Evolutionary conservation across 2,113 vertebrate genomes (phyloP), one percentile per base, ranked within the genome.

Genomic region (Psephotus haematonotus): DNA sequence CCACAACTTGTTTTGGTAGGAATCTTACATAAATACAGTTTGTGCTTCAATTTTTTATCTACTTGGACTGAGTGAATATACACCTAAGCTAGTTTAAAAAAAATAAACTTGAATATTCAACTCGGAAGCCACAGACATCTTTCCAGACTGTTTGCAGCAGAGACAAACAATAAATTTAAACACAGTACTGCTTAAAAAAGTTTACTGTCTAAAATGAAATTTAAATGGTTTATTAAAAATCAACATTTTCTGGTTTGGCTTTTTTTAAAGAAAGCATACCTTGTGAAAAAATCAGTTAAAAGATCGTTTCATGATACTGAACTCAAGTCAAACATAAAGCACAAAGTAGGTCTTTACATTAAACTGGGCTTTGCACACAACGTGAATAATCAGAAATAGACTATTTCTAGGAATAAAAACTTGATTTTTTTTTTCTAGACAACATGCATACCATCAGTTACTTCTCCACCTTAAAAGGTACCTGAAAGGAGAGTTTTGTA

Each of bases 61-160:
- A 95, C 91, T 78, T 97, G 94, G 98, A 97, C 97, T 97, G 96
- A 97, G 92, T 97, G 96, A 97, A 97, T 91, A 96, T 69, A 94
- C 90, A 97, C 75, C 88, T 97, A 97, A 95, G 82, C 95, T 97
- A 97, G 85, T 70, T 64, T 2, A 72, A 93, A 27, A 68, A 65
- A 49, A 50, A 2, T 20, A 95, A 79, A 69, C 35, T 68, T 65
- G 55, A 94, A 92, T 96, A 97, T 76, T 96, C 96, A 95, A 95
- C 96, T 97, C 88, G 82, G 78, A 97, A 98, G 97, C 97, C 96
- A 96, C 85, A 72, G 92, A 95, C 91, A 93, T 92, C 83, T 97
- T 96, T 96, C 90, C 64, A 60, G 95, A 93, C 96, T 96, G 93
- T 91, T 93, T 96, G 95, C 97, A 98, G 97, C 87, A 95, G 49